Evolutionary conservation across 92 coral and sea anemone genomes (phyloP).

Genomic region (Desmophyllum pertusum): DNA sequence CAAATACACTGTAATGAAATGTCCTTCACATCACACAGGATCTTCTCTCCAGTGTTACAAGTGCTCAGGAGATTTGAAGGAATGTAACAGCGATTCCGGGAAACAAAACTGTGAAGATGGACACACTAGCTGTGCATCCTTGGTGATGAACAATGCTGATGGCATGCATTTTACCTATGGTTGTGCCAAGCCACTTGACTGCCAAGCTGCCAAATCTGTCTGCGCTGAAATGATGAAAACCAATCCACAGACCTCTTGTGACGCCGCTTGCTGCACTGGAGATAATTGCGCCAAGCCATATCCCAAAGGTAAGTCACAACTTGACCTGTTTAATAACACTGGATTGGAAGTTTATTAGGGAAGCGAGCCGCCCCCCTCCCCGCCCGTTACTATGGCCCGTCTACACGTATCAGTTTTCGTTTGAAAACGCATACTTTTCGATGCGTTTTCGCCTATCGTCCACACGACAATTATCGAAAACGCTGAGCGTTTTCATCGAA

Average conservation of each 20-base stretch:
- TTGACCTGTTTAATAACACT: too few species aligned
- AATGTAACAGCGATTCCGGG: background rate
- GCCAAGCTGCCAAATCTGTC: background rate
- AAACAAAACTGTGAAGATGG: background rate
- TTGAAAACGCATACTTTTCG: too few species aligned
- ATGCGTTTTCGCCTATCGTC: too few species aligned
- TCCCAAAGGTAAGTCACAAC: background rate
- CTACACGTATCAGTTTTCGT: too few species aligned
- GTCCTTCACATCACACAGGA: too few species aligned
- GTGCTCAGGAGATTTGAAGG: constrained; percentile 4
- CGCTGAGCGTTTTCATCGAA: too few species aligned
- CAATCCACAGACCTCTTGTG: background rate
- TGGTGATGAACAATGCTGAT: background rate
- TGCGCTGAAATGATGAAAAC: background rate
- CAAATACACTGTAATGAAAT: too few species aligned
- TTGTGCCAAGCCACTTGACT: constrained; percentile 12
- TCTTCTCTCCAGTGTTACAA: background rate
- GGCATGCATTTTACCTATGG: constrained; percentile 2
- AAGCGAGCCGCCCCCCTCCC: background rate
- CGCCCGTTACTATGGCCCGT: background rate
- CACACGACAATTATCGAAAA: too few species aligned
- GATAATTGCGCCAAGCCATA: background rate
- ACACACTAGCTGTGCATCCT: background rate
- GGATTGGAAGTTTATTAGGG: background rate
- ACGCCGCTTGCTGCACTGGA: constrained; percentile 10